phyloP scores from a whole-genome alignment of 37 sponge, comb jelly and placozoan genomes.

The Cliona cf. orientalis region DNA sequence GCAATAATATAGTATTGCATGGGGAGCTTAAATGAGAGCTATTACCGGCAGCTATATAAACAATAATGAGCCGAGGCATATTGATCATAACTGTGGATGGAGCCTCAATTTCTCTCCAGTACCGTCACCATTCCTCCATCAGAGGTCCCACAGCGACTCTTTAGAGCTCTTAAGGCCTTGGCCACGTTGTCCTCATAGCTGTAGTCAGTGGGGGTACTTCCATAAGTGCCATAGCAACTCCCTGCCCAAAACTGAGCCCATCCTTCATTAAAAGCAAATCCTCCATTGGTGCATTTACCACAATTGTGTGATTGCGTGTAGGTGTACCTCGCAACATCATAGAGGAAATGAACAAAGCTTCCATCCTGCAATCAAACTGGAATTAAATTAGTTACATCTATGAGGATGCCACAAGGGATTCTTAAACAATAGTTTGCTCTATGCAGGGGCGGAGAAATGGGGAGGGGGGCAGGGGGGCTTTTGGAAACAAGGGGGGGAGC shows the following conservation, averaged over 20 bases:
- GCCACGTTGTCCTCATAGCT: conserved; percentile 38
- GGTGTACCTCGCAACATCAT: conserved; percentile 17
- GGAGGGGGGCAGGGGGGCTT: no score
- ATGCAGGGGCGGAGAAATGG: no score
- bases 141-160: neutral
- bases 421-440: no score
- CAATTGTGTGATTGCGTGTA: conserved; percentile 7
- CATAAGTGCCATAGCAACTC: neutral
- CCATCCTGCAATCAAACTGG: conserved; percentile 19
- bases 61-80: neutral
- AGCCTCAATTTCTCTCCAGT: neutral
- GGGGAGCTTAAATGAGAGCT: no score
- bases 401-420: no score
- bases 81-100: neutral
- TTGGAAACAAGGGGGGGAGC: no score
- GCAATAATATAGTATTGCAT: no score
- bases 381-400: neutral
- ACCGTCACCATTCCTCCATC: neutral
- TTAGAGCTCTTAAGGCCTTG: neutral
- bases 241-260: conserved; percentile 46
- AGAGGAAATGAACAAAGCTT: conserved; percentile 3
- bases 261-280: conserved; percentile 48
- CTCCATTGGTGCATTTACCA: neutral
- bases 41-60: neutral
- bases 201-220: conserved; percentile 8